Conservation (phyloP, 2,113 vertebrate species). For the Ammospiza nelsoni region DNA sequence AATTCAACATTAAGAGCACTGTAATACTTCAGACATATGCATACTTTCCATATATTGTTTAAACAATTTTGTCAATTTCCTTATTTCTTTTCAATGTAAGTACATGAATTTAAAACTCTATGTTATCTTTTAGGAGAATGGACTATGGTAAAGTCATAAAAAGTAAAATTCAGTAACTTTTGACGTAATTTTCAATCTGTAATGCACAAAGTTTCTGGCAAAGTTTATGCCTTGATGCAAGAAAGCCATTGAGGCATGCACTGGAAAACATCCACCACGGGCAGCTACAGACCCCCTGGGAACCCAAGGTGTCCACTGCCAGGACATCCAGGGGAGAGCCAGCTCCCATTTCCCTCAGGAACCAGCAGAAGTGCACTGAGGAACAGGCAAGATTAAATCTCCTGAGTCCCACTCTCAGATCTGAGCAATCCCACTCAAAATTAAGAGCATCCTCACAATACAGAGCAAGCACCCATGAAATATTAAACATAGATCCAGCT, state of each 20-base stretch:
- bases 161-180: not conserved
- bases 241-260: not conserved
- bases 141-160: not conserved
- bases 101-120: not conserved
- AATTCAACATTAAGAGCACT: not conserved
- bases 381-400: not conserved
- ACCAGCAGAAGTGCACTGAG: not conserved
- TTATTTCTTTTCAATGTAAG: not conserved
- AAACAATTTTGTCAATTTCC: not conserved
- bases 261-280: not conserved
- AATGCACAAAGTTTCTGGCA: not conserved
- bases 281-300: not conserved
- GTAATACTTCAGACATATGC: not conserved
- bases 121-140: not conserved
- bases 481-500: not conserved
- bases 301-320: fast-evolving
- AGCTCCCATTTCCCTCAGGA: not conserved
- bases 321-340: fast-evolving
- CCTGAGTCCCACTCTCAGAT: not conserved
- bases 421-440: not conserved
- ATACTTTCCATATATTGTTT: not conserved
- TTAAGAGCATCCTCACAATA: not conserved
- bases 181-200: not conserved
- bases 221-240: not conserved
- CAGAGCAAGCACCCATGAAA: not conserved